These are phyloP conservation scores for Criorhina ranunculi DNA, from an alignment of 2,888 invertebrate genomes.

Conservation along the genomic window DNA sequence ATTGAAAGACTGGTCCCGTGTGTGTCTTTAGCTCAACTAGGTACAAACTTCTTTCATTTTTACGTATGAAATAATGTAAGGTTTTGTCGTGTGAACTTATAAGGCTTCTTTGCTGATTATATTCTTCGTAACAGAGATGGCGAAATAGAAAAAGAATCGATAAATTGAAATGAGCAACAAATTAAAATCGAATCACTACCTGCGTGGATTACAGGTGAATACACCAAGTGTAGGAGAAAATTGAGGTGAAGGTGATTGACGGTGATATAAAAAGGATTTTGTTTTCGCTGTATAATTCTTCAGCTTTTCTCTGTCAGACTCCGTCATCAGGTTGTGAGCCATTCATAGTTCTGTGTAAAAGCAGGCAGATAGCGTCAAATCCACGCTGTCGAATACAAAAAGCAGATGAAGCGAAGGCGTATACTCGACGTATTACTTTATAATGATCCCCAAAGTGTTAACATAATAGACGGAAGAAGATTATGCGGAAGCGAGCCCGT, in stretches of 20 bases:
- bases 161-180: background rate
- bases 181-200: background rate
- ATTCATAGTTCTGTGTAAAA: too few species aligned
- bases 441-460: too few species aligned
- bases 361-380: too few species aligned
- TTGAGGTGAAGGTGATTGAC: constrained; percentile 40
- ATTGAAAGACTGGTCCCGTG: constrained; percentile 7
- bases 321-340: too few species aligned
- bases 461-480: too few species aligned
- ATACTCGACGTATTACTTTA: too few species aligned
- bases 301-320: too few species aligned
- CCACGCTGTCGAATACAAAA: too few species aligned
- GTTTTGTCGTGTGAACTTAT: constrained; percentile 26
- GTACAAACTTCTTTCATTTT: background rate
- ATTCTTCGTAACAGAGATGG: background rate
- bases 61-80: background rate
- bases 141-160: constrained; percentile 33
- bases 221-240: constrained; percentile 15
- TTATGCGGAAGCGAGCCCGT: too few species aligned
- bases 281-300: too few species aligned
- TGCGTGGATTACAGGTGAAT: constrained; percentile 41
- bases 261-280: too few species aligned
- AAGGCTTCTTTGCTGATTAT: constrained; percentile 52
- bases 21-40: constrained; percentile 32
- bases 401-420: too few species aligned